These are phyloP conservation scores for Drosophila subquinaria DNA, from an alignment of 2,888 invertebrate genomes.

Conservation along the genomic window DNA sequence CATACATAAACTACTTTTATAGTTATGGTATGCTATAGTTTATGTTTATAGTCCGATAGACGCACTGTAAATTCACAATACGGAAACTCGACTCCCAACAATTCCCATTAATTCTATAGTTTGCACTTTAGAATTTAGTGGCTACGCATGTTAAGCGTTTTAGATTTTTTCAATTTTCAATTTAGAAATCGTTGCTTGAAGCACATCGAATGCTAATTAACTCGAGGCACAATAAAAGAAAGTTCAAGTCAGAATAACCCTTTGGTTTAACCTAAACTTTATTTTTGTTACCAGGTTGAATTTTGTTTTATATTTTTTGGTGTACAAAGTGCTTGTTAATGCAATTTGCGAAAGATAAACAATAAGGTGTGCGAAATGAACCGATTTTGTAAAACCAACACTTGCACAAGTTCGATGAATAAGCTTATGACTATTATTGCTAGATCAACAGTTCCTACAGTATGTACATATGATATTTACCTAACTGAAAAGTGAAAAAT, in stretches of 20 bases:
- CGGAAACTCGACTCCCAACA: neutral
- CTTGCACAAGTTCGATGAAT: slow-evolving; percentile 10
- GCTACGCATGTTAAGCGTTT: neutral
- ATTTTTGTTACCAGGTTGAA: neutral
- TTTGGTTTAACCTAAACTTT: neutral
- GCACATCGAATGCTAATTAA: slow-evolving; percentile 38
- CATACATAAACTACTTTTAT: too few relatives aligned
- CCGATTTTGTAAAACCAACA: slow-evolving; percentile 7
- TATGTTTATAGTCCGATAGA: neutral
- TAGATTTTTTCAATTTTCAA: slow-evolving; percentile 4
- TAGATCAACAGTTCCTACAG: slow-evolving; percentile 42
- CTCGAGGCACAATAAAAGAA: slow-evolving; percentile 5
- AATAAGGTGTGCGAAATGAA: slow-evolving; percentile 5
- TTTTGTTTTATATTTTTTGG: neutral
- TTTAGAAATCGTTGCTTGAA: neutral
- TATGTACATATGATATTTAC: slow-evolving; percentile 19
- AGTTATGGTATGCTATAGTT: neutral
- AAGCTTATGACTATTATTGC: slow-evolving; percentile 11
- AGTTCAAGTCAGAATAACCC: slow-evolving; percentile 3
- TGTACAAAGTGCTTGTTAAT: slow-evolving; percentile 21
- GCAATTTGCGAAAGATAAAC: slow-evolving; percentile 14
- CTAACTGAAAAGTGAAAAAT: neutral
- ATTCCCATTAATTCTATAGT: neutral
- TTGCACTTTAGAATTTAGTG: slow-evolving; percentile 18
- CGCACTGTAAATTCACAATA: neutral